These are phyloP conservation scores for Sebastes jordani DNA, from an alignment of 2,797 vertebrate genomes.

Conservation along the genomic window DNA sequence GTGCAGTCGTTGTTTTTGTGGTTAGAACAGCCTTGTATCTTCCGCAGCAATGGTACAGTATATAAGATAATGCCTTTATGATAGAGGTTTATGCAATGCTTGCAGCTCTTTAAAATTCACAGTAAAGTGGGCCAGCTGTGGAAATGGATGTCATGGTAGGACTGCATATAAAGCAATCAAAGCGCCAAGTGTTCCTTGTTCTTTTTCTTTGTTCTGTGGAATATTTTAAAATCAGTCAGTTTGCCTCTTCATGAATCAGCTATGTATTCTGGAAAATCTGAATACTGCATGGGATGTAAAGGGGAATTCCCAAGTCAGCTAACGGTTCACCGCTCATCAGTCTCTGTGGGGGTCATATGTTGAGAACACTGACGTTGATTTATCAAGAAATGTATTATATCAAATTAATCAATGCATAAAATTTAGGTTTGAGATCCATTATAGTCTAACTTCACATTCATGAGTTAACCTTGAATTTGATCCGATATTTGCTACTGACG, in stretches of 20 bases:
- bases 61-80: slow-evolving; percentile 36
- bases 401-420: not conserved
- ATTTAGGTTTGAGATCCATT: not conserved
- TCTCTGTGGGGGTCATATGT: not conserved
- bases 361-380: not conserved
- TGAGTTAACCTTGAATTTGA: not conserved
- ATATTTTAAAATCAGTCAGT: not conserved
- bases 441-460: not conserved
- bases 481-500: not conserved
- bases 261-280: not conserved
- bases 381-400: too few species aligned
- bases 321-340: not conserved
- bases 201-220: slow-evolving; percentile 4
- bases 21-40: not conserved
- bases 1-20: not conserved
- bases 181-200: not conserved
- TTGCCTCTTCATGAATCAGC: not conserved
- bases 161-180: slow-evolving; percentile 13
- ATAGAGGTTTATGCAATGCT: slow-evolving; percentile 1
- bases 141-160: slow-evolving; percentile 35
- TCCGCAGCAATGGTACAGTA: not conserved
- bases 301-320: not conserved
- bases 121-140: slow-evolving; percentile 52
- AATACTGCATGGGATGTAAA: not conserved
- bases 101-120: slow-evolving; percentile 28